Conservation (phyloP, 1,140 invertebrate species). For the Drosophila jambulina region DNA sequence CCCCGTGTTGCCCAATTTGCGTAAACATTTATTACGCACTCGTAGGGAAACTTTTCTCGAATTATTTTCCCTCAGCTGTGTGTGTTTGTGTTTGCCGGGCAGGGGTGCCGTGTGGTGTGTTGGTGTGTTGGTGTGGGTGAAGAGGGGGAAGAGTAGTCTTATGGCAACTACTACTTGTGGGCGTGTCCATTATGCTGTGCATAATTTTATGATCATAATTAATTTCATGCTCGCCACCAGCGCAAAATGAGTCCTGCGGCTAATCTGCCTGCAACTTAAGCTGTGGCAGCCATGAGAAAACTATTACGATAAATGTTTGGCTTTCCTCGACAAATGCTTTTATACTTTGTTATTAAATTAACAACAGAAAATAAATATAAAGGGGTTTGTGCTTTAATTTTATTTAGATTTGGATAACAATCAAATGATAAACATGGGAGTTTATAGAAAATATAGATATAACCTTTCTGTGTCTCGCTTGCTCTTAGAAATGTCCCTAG, state of each 20-base stretch:
- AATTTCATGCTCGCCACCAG: constrained; percentile 57
- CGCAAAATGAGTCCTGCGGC: constrained; percentile 36
- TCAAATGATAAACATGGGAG: not conserved
- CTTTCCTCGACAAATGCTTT: not conserved
- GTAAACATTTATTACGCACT: constrained; percentile 78
- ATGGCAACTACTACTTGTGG: constrained; percentile 21
- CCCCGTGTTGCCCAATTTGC: constrained; percentile 58
- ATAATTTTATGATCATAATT: constrained; percentile 78
- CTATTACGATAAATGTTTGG: constrained; percentile 2
- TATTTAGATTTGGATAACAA: not conserved
- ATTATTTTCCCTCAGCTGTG: constrained; percentile 53
- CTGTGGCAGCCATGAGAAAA: constrained; percentile 29
- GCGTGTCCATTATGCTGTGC: constrained; percentile 49
- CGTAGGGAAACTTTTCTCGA: constrained; percentile 61
- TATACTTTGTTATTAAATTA: not conserved
- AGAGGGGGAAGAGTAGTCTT: not conserved
- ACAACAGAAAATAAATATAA: too few species aligned
- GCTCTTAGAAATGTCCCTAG: too few species aligned
- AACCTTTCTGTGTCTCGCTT: too few species aligned
- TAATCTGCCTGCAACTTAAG: constrained; percentile 17
- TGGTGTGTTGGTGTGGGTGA: not conserved
- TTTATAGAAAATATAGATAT: not conserved
- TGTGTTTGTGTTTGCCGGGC: constrained; percentile 7
- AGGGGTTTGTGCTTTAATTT: not conserved
- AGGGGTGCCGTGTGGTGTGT: too few species aligned